A percentile compares a stretch with the other conserved stretches of the same genome.
phyloP scores from a whole-genome alignment of 2,888 invertebrate genomes.

The Mycogona germanica region DNA sequence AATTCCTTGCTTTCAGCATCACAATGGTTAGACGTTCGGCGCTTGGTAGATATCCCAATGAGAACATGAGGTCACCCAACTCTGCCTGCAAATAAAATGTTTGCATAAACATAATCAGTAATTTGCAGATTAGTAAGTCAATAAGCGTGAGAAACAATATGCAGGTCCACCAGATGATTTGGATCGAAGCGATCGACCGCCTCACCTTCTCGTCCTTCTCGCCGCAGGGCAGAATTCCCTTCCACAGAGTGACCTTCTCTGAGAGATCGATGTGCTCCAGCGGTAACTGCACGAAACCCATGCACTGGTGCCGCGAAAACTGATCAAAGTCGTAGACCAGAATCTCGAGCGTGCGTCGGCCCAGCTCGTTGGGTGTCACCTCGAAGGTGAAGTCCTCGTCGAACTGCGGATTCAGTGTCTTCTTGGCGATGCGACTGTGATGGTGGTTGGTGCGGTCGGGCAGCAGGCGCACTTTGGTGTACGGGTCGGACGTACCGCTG shows the following conservation, averaged over 20 bases:
- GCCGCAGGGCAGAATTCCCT: constrained; percentile 36
- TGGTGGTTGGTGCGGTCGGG: constrained; percentile 46
- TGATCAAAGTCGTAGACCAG: constrained; percentile 52
- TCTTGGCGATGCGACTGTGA: constrained; percentile 50
- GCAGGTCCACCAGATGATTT: background rate
- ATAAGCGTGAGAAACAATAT: background rate
- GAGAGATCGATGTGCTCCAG: constrained; percentile 44
- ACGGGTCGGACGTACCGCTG: constrained; percentile 41
- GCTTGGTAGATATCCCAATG: constrained; percentile 42
- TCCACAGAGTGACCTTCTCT: constrained; percentile 45
- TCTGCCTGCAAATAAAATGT: constrained; percentile 33
- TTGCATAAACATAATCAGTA: too few species aligned
- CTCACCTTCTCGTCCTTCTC: constrained; percentile 22
- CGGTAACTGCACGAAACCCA: constrained; percentile 47
- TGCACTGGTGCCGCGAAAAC: constrained; percentile 46
- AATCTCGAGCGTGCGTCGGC: constrained; percentile 46
- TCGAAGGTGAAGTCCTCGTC: constrained; percentile 57
- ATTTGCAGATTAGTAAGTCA: too few species aligned
- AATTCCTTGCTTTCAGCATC: constrained; percentile 43
- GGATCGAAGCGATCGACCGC: background rate
- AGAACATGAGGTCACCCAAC: constrained; percentile 45
- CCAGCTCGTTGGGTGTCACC: constrained; percentile 41
- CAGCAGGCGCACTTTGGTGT: constrained; percentile 47
- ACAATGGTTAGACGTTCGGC: constrained; percentile 47
- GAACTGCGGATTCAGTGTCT: constrained; percentile 51